Base-by-base conservation (phyloP, 2,113 vertebrate species). In the Stomatorhinus ivindoensis region DNA sequence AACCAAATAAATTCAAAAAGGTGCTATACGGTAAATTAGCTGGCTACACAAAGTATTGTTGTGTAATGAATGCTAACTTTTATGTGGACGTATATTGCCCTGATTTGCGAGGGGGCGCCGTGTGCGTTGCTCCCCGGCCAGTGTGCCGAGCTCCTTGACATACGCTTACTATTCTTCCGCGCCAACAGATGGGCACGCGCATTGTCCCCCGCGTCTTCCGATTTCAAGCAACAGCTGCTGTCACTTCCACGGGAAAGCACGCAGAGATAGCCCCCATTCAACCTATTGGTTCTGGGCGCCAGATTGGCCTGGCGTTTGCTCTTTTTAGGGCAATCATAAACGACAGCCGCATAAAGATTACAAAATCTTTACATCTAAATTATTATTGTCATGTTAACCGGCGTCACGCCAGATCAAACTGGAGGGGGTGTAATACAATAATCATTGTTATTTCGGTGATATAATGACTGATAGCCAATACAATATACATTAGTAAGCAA, bases 201-300 rank as follows among this genome's bases (percentile, higher is more conserved):
- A 96, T 96, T 96, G 96, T 96, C 94, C 95, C 93, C 93, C 91
- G 89, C 91, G 94, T 94, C 95, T 96, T 94, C 96, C 96, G 96
- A 98, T 97, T 97, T 97, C 95, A 96, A 96, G 97, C 95, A 94
- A 96, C 98, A 99, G 98, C 97, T 99, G 98, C 97, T 96, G 93
- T 96, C 95, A 95, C 94, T 96, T 95, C 94, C 93, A 96, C 94
- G 94, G 94, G 93, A 93, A 94, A 94, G 91, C 91, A 91, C 91
- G 21, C 91, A 95, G 91, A 92, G 90, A 93, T 92, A 90, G 91
- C 89, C 89, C 31, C 91, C 89, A 89, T 91, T 95, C 92, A 95
- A 93, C 92, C 91, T 90, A 65, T 91, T 88, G 90, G 90, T 90
- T 91, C 61, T 87, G 92, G 92, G 92, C 93, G 93, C 91, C 91